Conservation (phyloP, 2,797 vertebrate genomes). For the Tamandua tetradactyla region DNA sequence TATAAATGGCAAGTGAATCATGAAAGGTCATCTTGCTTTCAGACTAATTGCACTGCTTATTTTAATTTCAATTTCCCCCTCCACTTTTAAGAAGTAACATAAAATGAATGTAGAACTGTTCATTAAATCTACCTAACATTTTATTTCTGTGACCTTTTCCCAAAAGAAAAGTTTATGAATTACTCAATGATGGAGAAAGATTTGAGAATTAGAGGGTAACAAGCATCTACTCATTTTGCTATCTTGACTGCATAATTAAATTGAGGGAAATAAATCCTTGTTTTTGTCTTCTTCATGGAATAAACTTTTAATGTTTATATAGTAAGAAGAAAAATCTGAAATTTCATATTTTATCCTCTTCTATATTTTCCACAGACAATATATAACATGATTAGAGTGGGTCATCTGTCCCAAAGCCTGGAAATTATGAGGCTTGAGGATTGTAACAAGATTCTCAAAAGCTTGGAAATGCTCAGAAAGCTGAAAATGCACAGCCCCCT, state of each 20-base stretch:
- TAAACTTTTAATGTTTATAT: neutral
- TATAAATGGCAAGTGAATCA: conserved; percentile 77
- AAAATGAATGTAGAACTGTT: conserved; percentile 57
- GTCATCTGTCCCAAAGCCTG: neutral
- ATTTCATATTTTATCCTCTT: neutral
- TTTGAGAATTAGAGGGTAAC: conserved; percentile 30
- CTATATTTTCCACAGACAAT: neutral
- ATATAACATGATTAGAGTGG: neutral
- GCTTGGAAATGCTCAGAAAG: neutral
- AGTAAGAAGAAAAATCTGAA: conserved; percentile 45
- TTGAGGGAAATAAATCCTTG: neutral
- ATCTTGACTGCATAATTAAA: neutral
- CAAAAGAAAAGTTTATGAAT: conserved; percentile 43
- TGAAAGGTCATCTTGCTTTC: conserved; percentile 79
- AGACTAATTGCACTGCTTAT: conserved; percentile 63
- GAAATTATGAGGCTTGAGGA: neutral
- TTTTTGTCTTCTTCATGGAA: neutral
- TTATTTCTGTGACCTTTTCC: conserved; percentile 70
- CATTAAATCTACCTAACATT: conserved; percentile 57
- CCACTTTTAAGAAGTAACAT: conserved; percentile 58
- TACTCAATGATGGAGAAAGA: conserved; percentile 33
- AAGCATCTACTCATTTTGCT: conserved; percentile 22
- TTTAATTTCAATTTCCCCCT: conserved; percentile 76
- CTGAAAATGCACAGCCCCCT: neutral
- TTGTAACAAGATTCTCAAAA: neutral